Conservation (phyloP, 2,113 vertebrate genomes). For the Bujurquina vittata region DNA sequence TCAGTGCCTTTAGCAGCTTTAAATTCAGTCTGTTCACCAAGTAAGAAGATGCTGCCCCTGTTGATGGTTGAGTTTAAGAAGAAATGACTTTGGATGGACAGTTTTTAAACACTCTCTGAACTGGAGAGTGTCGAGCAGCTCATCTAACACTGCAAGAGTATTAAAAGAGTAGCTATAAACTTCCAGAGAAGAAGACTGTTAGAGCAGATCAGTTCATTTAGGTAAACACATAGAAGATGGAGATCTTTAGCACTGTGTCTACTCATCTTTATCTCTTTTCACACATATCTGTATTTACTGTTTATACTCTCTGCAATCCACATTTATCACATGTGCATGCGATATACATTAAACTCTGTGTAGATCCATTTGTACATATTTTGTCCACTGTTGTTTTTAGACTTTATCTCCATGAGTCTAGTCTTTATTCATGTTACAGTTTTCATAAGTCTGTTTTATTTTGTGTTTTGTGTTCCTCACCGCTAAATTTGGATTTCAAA, state of each 20-base stretch:
- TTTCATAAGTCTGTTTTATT: constrained; percentile 38
- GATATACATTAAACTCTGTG: neutral
- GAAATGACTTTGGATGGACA: neutral
- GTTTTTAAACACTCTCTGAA: neutral
- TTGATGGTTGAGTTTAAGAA: neutral
- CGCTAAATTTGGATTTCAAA: too few relatives aligned
- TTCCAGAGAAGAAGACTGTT: neutral
- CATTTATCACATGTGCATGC: neutral
- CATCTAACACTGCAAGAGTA: neutral
- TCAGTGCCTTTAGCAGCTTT: neutral
- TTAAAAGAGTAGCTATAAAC: neutral
- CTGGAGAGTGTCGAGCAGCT: neutral
- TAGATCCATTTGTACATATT: neutral
- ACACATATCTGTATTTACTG: neutral
- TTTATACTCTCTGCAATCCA: neutral
- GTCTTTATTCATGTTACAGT: constrained; percentile 10
- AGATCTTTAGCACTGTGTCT: neutral
- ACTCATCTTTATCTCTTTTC: neutral
- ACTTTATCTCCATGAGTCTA: neutral
- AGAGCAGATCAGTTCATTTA: neutral
- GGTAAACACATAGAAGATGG: neutral
- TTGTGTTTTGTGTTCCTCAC: too few relatives aligned
- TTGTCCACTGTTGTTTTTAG: constrained; percentile 1
- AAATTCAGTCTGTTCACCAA: neutral
- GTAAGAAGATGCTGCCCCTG: neutral